These are phyloP conservation scores for Priocnemis perturbator DNA, from an alignment of 2,888 invertebrate species.

Conservation along the genomic window DNA sequence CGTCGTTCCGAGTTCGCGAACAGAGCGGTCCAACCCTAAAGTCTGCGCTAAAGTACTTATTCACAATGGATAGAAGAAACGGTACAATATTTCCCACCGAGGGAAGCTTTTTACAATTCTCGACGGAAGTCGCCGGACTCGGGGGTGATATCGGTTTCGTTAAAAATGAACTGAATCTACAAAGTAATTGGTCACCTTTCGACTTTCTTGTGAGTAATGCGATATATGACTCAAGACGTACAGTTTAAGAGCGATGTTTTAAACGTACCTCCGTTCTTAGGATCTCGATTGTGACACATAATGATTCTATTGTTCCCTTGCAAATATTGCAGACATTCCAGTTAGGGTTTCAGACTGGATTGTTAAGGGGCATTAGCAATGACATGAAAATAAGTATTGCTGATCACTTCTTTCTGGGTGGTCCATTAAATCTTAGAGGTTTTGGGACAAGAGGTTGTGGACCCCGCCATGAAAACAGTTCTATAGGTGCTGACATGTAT, in stretches of 20 bases:
- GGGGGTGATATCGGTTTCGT: constrained; percentile 95
- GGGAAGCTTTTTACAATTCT: constrained; percentile 84
- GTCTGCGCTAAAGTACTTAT: constrained; percentile 88
- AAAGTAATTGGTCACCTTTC: constrained; percentile 82
- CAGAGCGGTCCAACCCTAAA: constrained; percentile 93
- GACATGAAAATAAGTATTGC: constrained; percentile 80
- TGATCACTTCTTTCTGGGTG: constrained; percentile 92
- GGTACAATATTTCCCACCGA: constrained; percentile 86
- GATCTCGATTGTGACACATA: not conserved
- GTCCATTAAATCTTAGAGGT: constrained; percentile 91
- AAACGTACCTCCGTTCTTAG: too few species aligned
- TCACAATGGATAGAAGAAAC: constrained; percentile 88
- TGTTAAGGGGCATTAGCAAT: constrained; percentile 80
- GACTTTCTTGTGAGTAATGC: constrained; percentile 77
- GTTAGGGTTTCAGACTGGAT: constrained; percentile 82
- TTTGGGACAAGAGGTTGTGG: constrained; percentile 93
- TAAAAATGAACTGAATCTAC: constrained; percentile 86
- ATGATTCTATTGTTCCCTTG: constrained; percentile 19
- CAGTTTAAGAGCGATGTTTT: too few species aligned
- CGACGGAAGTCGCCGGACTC: constrained; percentile 90
- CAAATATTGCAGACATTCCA: constrained; percentile 81
- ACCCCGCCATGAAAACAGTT: constrained; percentile 86
- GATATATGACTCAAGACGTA: too few species aligned
- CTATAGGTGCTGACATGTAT: constrained; percentile 86
- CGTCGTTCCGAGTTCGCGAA: constrained; percentile 91